phyloP scores from a whole-genome alignment of 2,888 invertebrate species.

The Drosophila neotestacea region DNA sequence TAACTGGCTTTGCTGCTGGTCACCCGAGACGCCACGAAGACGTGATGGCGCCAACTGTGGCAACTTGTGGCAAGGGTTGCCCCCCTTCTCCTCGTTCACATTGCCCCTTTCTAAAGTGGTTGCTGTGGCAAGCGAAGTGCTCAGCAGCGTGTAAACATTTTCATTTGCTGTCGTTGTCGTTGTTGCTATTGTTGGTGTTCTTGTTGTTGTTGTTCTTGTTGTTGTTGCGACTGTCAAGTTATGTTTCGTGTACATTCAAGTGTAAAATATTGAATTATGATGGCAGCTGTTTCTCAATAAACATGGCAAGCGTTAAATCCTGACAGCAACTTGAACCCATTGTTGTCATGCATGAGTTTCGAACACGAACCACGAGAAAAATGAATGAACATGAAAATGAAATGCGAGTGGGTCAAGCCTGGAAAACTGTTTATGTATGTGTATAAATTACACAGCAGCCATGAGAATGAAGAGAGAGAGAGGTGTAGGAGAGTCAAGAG shows the following conservation, averaged over 20 bases:
- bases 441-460: slow-evolving; percentile 56
- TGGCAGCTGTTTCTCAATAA: slow-evolving; percentile 80
- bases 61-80: slow-evolving; percentile 37
- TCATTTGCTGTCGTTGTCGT: slow-evolving; percentile 46
- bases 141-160: slow-evolving; percentile 79
- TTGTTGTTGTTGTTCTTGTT: slow-evolving; percentile 36
- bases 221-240: slow-evolving; percentile 66
- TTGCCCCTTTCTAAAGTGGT: slow-evolving; percentile 23
- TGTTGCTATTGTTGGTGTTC: slow-evolving; percentile 24
- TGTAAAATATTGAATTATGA: slow-evolving; percentile 81
- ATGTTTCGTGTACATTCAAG: slow-evolving; percentile 75
- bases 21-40: slow-evolving; percentile 57
- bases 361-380: slow-evolving; percentile 28
- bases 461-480: background rate
- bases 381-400: slow-evolving; percentile 26
- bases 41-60: slow-evolving; percentile 63
- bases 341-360: slow-evolving; percentile 64
- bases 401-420: slow-evolving; percentile 39
- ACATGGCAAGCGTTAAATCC: slow-evolving; percentile 71
- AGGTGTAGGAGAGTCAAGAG: background rate
- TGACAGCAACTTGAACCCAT: slow-evolving; percentile 77
- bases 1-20: slow-evolving; percentile 19
- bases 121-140: slow-evolving; percentile 52
- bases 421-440: slow-evolving; percentile 39
- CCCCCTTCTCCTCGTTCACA: background rate